Evolutionary conservation across 1,140 invertebrate genomes (phyloP), one percentile per base, ranked within the genome.

Genomic region (Drosophila kepulauana): DNA sequence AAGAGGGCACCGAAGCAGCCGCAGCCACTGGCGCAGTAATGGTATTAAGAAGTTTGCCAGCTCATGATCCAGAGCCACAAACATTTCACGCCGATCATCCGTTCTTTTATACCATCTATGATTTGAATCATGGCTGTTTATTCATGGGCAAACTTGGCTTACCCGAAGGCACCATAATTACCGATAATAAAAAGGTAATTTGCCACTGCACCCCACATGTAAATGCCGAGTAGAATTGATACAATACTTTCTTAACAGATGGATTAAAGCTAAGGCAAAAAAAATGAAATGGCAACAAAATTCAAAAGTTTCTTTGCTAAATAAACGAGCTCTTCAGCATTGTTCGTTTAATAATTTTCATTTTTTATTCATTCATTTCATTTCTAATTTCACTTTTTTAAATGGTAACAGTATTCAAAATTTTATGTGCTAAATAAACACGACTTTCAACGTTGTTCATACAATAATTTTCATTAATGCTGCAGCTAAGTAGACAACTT

Each of bases 1-100:
- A 95, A 78, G 92, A 95, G 86, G 95, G 95, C 2, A 93, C 92
- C 38, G 94, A 95, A 81, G 95, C 95, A 10, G 94, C 94, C 33
- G 93, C 93, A 1, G 91, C 92, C 4, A 94, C 93, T 25, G 91
- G 15, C 16, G 28, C 15, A 3, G 1, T 13, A 0, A 2, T 73
- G 0, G 1, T 1, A 1, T 0, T 16, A 0, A 63, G 71, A 28
- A 56, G 35, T 28, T 0, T 20, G 6, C 20, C 71, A 16, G 3
- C 28, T 5, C 38, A 20, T 5, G 28, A 45, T 2, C 4, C 3
- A 7, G 3, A 10, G 5, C 64, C 45, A 15, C 58, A 66, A 54
- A 0, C n/a, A 30, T 85, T 85, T 15, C 61, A 79, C 57, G 82
- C 75, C 10, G 74, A 81, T 16, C 69, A 76, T 63, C 82, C 82